Evolutionary conservation across 1,140 invertebrate species (phyloP), one percentile per base, ranked within the genome.

Genomic region (Mizuhopecten yessoensis): DNA sequence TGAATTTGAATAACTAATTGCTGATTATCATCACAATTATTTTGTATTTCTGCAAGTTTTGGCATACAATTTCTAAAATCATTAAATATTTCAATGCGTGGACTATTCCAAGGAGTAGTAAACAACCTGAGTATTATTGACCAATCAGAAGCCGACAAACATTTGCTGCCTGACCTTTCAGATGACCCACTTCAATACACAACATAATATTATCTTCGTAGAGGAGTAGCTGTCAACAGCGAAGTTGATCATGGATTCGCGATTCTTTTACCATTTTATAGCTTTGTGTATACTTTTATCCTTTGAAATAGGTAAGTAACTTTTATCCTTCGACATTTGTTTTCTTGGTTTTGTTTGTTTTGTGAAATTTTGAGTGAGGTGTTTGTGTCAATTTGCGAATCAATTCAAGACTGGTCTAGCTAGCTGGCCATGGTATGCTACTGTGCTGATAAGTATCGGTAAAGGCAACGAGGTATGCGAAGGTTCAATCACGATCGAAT

Each of bases 211-310:
- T 75, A 75, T 75, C 23, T n/a, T 29, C 15, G 57, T 75, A 7
- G 57, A 75, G 57, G 57, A 75, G 57, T 49, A 49, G n/a, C 57
- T 75, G 57, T 75, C 57, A 75, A 75, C 57, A 75, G 7, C 57
- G 57, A 75, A n/a, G 1, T 1, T 75, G 9, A 17, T 75, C 1
- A 75, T 75, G 57, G 57, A 75, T 75, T 75, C n/a, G 9, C 57
- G 57, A 5, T n/a, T 75, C 29, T 17, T 75, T n/a, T 75, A 23
- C 17, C 57, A 7, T n/a, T 29, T n/a, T 75, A 5, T 75, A 75
- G 57, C 57, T 5, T 75, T 75, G n/a, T 75, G 57, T 75, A 75
- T 75, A 11, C 9, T 75, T 5, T 9, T 75, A 29, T 75, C 57
- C 1, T 75, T 75, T 75, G n/a, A 75, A 75, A 1, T 75, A 75